These are phyloP conservation scores for Erythrocercus mccallii DNA, from an alignment of 2,113 vertebrate genomes.

Conservation along the genomic window DNA sequence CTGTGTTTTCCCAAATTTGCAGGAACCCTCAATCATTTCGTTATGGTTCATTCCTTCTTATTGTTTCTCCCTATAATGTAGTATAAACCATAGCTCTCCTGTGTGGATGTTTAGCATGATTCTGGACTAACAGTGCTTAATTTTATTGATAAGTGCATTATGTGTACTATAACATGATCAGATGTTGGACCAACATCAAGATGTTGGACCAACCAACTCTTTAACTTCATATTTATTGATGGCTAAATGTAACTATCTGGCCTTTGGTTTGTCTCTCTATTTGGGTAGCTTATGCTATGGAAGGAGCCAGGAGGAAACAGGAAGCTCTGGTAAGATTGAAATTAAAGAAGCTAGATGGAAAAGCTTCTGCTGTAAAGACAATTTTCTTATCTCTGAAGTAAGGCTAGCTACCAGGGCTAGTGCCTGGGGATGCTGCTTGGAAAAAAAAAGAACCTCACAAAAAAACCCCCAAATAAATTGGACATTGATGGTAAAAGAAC, in stretches of 20 bases:
- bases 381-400: background rate
- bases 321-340: background rate
- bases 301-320: background rate
- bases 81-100: background rate
- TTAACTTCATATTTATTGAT: background rate
- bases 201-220: background rate
- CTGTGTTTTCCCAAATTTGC: background rate
- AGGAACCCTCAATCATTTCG: background rate
- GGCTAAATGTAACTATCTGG: background rate
- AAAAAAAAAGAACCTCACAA: background rate
- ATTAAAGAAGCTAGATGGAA: background rate
- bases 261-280: background rate
- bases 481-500: background rate
- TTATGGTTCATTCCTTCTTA: background rate
- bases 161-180: background rate
- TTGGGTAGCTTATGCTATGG: background rate
- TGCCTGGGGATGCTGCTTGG: background rate
- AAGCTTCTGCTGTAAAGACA: background rate
- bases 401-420: background rate
- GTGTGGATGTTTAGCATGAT: background rate
- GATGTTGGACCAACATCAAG: background rate
- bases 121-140: background rate
- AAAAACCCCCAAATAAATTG: background rate
- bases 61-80: fast-evolving
- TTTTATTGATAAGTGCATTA: background rate